Base-by-base conservation (phyloP, 2,113 vertebrate species). In the Cyrtonyx montezumae region DNA sequence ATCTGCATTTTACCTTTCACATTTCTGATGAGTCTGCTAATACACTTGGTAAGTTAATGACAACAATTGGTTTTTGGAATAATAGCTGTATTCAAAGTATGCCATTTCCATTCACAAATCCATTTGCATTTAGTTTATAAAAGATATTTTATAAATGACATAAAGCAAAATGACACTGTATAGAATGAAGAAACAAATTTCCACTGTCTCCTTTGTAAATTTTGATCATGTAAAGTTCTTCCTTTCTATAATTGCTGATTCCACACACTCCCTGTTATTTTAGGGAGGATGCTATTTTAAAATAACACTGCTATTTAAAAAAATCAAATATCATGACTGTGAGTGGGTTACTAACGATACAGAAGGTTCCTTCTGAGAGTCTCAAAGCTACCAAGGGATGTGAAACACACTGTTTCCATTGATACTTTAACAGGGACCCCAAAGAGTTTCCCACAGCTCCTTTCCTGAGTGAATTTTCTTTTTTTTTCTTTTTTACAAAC, bases 121-220 rank as follows among this genome's bases (percentile, higher is more conserved):
- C 13, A 65, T 19, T 40, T 7, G 42, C 10, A 26, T 17, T 34
- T 51, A 28, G 6, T 67, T 80, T 68, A 21, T 45, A 76, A 70
- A 2, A 55, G 9, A 32, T 2, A 67, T 20, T 84, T 84, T 70
- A 67, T 46, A 87, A 91, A 84, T 0, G 5, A 23, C 17, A 51
- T 53, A 30, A 70, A 67, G 34, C 28, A 87, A 89, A 66, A 46
- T 51, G 4, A 9, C 32, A 25, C 48, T 16, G 8, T 13, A 65
- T 91, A 88, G 63, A 82, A 86, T 18, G 32, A 85, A 68, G 46
- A 67, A 91, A 53, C 4, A 67, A 92, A 79, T 59, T 20, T 2
- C 28, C 21, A 8, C 61, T 61, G 45, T 16, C 42, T 67, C 8
- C 8, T 59, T 40, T 59, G 45, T 12, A 89, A 43, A 10, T 21